These are phyloP conservation scores for Sebastes steindachneri DNA, from an alignment of 2,797 vertebrate species.

Conservation along the genomic window DNA sequence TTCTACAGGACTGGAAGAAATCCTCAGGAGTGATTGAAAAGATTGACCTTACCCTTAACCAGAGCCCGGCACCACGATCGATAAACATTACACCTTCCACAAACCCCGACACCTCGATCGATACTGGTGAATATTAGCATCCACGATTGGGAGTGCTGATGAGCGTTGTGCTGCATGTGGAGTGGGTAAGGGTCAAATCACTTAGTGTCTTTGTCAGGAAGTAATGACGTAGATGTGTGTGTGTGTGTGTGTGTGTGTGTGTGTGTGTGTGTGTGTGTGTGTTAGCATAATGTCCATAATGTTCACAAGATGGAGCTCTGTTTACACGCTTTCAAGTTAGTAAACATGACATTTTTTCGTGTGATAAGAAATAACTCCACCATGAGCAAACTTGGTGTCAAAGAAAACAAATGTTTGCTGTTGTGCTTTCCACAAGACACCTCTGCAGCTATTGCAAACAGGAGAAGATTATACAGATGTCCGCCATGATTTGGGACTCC, in stretches of 20 bases:
- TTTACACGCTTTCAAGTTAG: neutral
- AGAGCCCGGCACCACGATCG: constrained; percentile 48
- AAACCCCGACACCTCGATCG: constrained; percentile 56
- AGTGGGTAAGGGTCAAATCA: constrained; percentile 47
- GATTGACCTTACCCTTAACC: constrained; percentile 69
- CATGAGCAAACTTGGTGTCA: neutral
- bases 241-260: neutral
- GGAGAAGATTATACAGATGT: neutral
- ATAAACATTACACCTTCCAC: constrained; percentile 76
- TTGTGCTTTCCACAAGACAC: neutral
- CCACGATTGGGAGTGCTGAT: constrained; percentile 20
- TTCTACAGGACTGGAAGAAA: constrained; percentile 53
- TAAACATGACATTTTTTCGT: neutral
- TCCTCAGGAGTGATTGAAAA: constrained; percentile 66
- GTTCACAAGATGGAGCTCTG: neutral
- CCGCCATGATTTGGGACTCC: neutral
- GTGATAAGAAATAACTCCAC: neutral
- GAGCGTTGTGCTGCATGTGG: constrained; percentile 22
- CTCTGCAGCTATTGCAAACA: neutral
- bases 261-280: neutral
- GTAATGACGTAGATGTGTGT: constrained; percentile 8
- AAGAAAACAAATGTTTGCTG: constrained; percentile 2
- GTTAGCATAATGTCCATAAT: neutral
- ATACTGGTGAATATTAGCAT: constrained; percentile 61
- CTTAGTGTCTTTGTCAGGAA: constrained; percentile 40